phyloP scores from a whole-genome alignment of 1,140 invertebrate species.

The Leptestheria dahalacensis region DNA sequence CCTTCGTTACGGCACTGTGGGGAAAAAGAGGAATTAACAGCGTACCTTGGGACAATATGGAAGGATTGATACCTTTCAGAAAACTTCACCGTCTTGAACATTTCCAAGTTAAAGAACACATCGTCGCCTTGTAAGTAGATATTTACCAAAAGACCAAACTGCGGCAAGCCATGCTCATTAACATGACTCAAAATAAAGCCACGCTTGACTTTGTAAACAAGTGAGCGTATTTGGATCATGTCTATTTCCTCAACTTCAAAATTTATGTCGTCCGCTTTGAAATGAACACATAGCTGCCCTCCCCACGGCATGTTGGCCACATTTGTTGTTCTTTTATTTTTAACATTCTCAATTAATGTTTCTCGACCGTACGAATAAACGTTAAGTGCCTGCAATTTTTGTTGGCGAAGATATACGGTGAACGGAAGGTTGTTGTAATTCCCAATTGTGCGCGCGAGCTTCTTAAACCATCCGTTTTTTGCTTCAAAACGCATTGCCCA shows the following conservation, averaged over 20 bases:
- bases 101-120: not conserved
- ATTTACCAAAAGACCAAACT: not conserved
- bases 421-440: slow-evolving; percentile 1
- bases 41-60: not conserved
- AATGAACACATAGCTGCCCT: not conserved
- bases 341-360: not conserved
- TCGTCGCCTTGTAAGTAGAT: not conserved
- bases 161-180: not conserved
- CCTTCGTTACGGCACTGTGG: no score
- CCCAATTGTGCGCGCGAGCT: not conserved
- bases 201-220: not conserved
- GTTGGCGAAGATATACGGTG: not conserved
- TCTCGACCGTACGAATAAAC: not conserved
- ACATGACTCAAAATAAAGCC: not conserved
- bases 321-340: not conserved
- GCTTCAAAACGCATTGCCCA: slow-evolving; percentile 15
- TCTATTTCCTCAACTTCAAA: not conserved
- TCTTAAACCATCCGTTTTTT: slow-evolving; percentile 11
- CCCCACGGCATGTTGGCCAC: not conserved
- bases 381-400: not conserved
- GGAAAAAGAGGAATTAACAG: not conserved
- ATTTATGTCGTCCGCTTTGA: not conserved
- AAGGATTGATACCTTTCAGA: not conserved
- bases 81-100: not conserved
- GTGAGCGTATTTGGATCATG: not conserved